Evolutionary conservation across 2,113 vertebrate species (phyloP).

Genomic region (Lampris incognitus): DNA sequence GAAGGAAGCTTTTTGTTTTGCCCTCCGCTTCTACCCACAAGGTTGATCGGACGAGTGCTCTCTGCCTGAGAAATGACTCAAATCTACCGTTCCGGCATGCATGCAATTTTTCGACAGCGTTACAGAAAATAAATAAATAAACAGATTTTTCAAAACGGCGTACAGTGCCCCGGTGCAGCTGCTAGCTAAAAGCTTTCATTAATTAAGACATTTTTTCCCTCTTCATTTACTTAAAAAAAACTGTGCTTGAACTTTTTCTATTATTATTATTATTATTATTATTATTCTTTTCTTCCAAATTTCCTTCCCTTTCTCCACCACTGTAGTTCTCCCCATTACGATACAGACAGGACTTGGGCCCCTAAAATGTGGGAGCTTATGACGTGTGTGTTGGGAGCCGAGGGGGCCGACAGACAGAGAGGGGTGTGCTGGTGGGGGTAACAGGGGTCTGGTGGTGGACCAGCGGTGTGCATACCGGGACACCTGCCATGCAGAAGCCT

Average conservation of each 20-base stretch:
- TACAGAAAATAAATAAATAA: not conserved
- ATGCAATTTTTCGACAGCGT: conserved; percentile 72
- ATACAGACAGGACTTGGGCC: conserved; percentile 53
- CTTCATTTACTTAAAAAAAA: conserved; percentile 75
- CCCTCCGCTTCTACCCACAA: conserved; percentile 59
- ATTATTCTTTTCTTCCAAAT: conserved; percentile 75
- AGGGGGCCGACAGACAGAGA: conserved; percentile 45
- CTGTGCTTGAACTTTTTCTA: conserved; percentile 80
- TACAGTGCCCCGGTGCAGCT: conserved; percentile 77
- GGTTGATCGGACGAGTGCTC: conserved; percentile 67
- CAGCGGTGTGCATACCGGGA: conserved; percentile 41
- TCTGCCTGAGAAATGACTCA: conserved; percentile 72
- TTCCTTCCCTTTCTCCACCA: conserved; percentile 75
- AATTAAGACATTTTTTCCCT: conserved; percentile 77
- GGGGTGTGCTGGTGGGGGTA: conserved; percentile 21
- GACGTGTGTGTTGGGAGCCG: conserved; percentile 71
- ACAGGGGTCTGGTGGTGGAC: conserved; percentile 23
- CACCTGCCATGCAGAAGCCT: conserved; percentile 30
- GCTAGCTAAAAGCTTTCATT: conserved; percentile 82
- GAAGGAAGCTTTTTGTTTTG: conserved; percentile 34
- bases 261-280: conserved; percentile 75
- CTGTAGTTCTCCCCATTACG: conserved; percentile 36
- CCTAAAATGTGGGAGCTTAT: conserved; percentile 51
- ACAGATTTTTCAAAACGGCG: conserved; percentile 9
- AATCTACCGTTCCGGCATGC: conserved; percentile 75